Evolutionary conservation across 2,888 invertebrate species (phyloP), one percentile per base, ranked within the genome.

Genomic region (Xestobium rufovillosum): DNA sequence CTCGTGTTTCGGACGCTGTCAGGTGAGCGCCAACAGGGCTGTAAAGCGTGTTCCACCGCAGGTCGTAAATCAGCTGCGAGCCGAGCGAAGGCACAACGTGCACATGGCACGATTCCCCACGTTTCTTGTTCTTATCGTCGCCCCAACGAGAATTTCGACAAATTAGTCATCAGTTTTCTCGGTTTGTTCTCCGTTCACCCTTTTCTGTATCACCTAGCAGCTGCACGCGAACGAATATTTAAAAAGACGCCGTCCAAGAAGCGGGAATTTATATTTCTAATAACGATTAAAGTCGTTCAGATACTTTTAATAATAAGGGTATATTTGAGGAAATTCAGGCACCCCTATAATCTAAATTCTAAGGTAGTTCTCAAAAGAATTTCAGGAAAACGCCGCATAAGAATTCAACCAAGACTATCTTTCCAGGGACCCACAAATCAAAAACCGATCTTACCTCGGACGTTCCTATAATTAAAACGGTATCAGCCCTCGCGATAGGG

Each of bases 111-210:
- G 42, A 46, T 52, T n/a, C n/a, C n/a, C n/a, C n/a, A n/a, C n/a
- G n/a, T n/a, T n/a, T n/a, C n/a, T n/a, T n/a, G n/a, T n/a, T 51
- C 53, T 53, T 53, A 52, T 53, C 55, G 51, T 41, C 47, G 47
- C 47, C 47, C 44, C 50, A n/a, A n/a, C 52, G 53, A 54, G 55
- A 58, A 53, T 60, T 60, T 60, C 57, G 58, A 60, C 60, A 61
- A 61, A 61, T 61, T 61, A 60, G 57, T 60, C 60, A 60, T 60
- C 60, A 60, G 60, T 57, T 58, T 57, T 51, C 53, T 53, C 50
- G 48, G 56, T 54, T 55, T 56, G 52, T 53, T 55, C 52, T 54
- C 43, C 45, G 33, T 19, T n/a, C 23, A 6, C 23, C 6, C 23
- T n/a, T 8, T 19, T 19, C n/a, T 19, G 6, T n/a, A 19, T 6